A percentile compares a stretch with the other conserved stretches of the same genome.
Evolutionary conservation across 2,888 invertebrate genomes (phyloP).

Genomic region (Ennomos fuscantarius): DNA sequence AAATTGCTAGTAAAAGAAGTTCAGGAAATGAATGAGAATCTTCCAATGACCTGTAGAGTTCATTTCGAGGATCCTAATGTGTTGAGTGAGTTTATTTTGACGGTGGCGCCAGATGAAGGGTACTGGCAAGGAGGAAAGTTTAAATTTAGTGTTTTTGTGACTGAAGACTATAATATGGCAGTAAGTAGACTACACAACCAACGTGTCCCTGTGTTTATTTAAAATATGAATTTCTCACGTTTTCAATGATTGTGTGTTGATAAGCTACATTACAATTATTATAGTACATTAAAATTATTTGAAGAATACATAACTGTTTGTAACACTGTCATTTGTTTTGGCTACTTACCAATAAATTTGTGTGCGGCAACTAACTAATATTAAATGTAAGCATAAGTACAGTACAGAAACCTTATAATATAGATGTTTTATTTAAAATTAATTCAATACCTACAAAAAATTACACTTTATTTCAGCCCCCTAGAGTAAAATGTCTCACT

Average conservation of each 20-base stretch:
- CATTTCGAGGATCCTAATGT: constrained; percentile 93
- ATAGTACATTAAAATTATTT: too few species aligned
- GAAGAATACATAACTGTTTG: too few species aligned
- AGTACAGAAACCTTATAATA: too few species aligned
- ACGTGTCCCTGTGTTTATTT: too few species aligned
- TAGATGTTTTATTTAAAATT: too few species aligned
- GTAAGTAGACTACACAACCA: constrained; percentile 84
- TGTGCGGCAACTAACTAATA: too few species aligned
- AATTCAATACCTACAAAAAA: too few species aligned
- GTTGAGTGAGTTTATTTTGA: constrained; percentile 91
- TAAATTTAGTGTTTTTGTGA: constrained; percentile 93
- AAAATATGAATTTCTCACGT: too few species aligned
- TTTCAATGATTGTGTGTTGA: too few species aligned
- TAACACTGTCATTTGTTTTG: too few species aligned
- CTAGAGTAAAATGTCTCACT: constrained; percentile 95
- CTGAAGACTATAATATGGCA: constrained; percentile 98
- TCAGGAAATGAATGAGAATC: constrained; percentile 93
- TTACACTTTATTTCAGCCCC: constrained; percentile 88
- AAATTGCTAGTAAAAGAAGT: constrained; percentile 92
- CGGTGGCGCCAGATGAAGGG: constrained; percentile 93
- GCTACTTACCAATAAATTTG: too few species aligned
- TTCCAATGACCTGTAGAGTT: constrained; percentile 92
- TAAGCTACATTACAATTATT: background rate
- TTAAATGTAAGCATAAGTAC: too few species aligned
- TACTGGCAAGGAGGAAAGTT: constrained; percentile 95